Percentiles rank a stretch among this genome's conserved stretches.
Evolutionary conservation across 2,888 invertebrate species (phyloP).

Genomic region (Rhamphomyia laevipes): DNA sequence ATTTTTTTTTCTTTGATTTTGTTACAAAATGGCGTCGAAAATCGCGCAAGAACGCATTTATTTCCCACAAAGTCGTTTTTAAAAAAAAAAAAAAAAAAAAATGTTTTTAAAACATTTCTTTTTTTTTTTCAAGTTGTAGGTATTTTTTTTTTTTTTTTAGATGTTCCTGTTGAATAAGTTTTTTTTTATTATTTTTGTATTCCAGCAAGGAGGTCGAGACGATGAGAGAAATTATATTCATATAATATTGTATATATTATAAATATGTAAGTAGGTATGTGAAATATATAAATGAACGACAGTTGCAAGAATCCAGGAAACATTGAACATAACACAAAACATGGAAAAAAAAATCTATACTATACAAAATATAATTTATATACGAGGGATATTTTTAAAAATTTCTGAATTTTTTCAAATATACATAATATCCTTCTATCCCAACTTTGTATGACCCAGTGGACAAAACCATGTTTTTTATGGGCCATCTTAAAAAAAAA

Average conservation of each 20-base stretch:
- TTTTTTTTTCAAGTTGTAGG: no score
- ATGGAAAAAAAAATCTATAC: no score
- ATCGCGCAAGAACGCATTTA: slow-evolving; percentile 1
- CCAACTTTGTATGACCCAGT: no score
- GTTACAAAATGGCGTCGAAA: slow-evolving; percentile 1
- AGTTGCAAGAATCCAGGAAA: background rate
- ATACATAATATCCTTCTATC: no score
- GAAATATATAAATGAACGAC: background rate
- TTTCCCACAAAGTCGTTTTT: background rate
- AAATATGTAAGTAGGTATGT: background rate
- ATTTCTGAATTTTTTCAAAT: no score
- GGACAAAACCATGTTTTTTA: no score
- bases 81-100: no score
- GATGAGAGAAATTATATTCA: background rate
- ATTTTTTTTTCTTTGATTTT: background rate
- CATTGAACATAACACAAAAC: background rate
- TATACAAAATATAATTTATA: no score
- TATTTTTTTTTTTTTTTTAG: background rate
- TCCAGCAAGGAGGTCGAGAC: background rate
- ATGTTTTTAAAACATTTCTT: no score
- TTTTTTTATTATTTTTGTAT: background rate
- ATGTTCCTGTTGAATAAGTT: background rate
- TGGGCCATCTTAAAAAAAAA: no score
- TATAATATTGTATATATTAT: background rate
- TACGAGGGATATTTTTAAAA: no score